Evolutionary conservation across 1,140 invertebrate species (phyloP).

Genomic region (Plectrocnemia conspersa): DNA sequence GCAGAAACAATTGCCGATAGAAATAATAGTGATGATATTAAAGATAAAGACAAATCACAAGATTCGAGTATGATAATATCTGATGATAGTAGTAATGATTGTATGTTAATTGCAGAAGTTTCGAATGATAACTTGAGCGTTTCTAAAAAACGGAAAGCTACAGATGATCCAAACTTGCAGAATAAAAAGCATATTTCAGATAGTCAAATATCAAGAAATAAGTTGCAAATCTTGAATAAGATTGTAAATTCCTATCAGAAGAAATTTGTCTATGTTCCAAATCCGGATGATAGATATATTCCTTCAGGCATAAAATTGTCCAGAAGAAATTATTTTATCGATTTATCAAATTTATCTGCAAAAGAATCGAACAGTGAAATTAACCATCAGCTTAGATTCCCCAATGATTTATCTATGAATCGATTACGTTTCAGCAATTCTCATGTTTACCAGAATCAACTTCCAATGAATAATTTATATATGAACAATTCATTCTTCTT

Average conservation of each 20-base stretch:
- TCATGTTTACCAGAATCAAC: too few relatives aligned
- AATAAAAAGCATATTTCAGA: too few relatives aligned
- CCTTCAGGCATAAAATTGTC: slow-evolving; percentile 40
- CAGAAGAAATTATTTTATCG: slow-evolving; percentile 40
- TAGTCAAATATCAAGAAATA: too few relatives aligned
- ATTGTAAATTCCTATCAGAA: slow-evolving; percentile 31
- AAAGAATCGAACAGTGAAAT: too few relatives aligned
- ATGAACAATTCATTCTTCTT: slow-evolving; percentile 23
- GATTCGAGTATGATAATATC: not conserved
- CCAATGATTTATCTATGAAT: too few relatives aligned
- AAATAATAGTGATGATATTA: slow-evolving; percentile 1
- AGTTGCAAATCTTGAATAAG: slow-evolving; percentile 28
- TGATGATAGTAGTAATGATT: slow-evolving; percentile 28
- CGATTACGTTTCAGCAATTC: too few relatives aligned
- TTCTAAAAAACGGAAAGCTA: too few relatives aligned
- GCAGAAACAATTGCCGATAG: not conserved
- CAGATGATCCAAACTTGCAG: too few relatives aligned
- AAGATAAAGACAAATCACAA: not conserved
- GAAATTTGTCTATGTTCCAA: slow-evolving; percentile 38
- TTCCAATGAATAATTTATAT: slow-evolving; percentile 23
- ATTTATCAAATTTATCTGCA: slow-evolving; percentile 39
- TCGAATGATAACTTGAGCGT: too few relatives aligned
- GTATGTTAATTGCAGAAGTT: slow-evolving; percentile 13
- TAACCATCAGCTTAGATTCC: too few relatives aligned
- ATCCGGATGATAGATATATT: slow-evolving; percentile 39